Evolutionary conservation across 2,797 vertebrate species (phyloP), one percentile per base, ranked within the genome.

Genomic region (Cuculus canorus): DNA sequence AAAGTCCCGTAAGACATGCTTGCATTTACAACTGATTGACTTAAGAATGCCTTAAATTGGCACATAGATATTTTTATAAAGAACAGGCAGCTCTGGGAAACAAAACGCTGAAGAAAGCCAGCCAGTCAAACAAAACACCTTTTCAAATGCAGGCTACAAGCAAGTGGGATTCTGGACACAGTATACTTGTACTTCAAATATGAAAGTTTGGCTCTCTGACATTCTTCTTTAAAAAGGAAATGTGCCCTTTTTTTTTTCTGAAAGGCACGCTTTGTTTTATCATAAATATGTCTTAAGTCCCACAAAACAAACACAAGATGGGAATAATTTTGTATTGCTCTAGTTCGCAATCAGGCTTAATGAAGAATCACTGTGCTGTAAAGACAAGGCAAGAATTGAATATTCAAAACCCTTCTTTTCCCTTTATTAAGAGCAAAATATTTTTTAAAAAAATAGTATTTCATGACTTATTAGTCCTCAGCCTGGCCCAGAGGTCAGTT

Each of bases 41-140:
- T 94, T 92, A 48, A 88, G 60, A 92, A 94, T 86, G 60, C 59
- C 88, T 92, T 90, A 77, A 91, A 96, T 16, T 71, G 73, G 27
- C 68, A 92, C 0, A 1, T 39, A 90, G 79, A 76, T 82, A 76
- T 82, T 84, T 96, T 86, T 75, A 61, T 70, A 85, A 79, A 82
- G 45, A 78, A 57, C 13, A 93, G 71, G 45, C n/a, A 82, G 32
- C 48, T 73, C 69, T 81, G n/a, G 37, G 56, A 93, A 95, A 82
- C 56, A 91, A 89, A 92, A 66, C 9, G 12, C 63, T 82, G 35
- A 63, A 78, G 63, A 90, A 82, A 92, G 7, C 6, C 33, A 65
- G 37, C 14, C 41, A 47, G 50, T 53, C 43, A 93, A 86, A 88
- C 63, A 37, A 68, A 93, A 88, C 16, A 33, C 9, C 25, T 72